Base-by-base conservation (phyloP, 2,797 vertebrate species). In the Hypotaenidia philippensis region DNA sequence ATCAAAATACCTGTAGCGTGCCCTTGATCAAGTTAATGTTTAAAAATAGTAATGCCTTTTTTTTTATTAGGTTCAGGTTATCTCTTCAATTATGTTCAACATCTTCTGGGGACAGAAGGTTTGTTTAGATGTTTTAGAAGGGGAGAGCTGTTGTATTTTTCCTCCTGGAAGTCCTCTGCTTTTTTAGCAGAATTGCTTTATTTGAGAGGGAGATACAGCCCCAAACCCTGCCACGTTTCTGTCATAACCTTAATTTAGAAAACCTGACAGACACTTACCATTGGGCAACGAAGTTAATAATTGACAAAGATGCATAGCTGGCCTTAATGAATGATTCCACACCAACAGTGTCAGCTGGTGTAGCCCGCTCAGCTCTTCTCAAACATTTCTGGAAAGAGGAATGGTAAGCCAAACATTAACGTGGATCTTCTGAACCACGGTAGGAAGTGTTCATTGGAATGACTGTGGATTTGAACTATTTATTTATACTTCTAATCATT, bases 1-100 rank as follows among this genome's bases (percentile, higher is more conserved):
- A 96, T 69, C 81, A 93, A 82, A 87, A 96, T 82, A 83, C 53
- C 83, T 79, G 49, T 75, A 60, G 72, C 22, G 41, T 87, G 83
- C 53, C 77, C 77, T 91, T 94, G 87, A 95, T 92, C 76, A 56
- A 89, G 92, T 93, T 97, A 96, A 92, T 96, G 75, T 87, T 95
- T 96, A 79, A 96, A 94, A 89, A 90, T 8, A 76, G 12, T 38
- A 76, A 72, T 22, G 57, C 49, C 31, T 20, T 41, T 41, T 79
- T 44, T 85, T 59, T 45, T 27, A 72, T 86, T 79, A 13, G 53
- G 13, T 44, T 91, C 85, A 32, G 22, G 16, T 44, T 70, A 85
- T 41, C 11, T 90, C 83, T 83, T 83, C 32, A 55, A 26, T 79
- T 44, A 79, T 9, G 11, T 34, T 56, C 52, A 91, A 41, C 22